phyloP scores from a whole-genome alignment of 2,797 vertebrate species.

The Lepilemur septentrionalis region DNA sequence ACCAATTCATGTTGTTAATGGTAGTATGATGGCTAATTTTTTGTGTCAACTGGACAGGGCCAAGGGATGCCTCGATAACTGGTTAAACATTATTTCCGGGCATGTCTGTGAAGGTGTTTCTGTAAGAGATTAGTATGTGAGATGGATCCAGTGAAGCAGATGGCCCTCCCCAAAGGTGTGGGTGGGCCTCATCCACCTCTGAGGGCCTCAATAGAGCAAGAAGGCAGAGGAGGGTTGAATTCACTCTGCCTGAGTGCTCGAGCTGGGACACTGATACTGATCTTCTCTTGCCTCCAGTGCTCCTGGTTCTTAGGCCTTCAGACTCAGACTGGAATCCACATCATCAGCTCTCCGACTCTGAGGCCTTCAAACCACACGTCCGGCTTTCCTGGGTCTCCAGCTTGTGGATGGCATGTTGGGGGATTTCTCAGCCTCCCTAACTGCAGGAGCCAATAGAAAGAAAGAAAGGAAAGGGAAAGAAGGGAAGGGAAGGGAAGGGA shows the following conservation, averaged over 20 bases:
- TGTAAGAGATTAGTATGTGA: background rate
- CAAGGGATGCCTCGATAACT: background rate
- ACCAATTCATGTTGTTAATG: background rate
- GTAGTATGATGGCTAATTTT: background rate
- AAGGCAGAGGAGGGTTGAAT: background rate
- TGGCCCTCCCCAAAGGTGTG: background rate
- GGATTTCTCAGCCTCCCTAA: background rate
- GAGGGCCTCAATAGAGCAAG: background rate
- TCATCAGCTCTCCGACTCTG: background rate
- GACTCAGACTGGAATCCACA: background rate
- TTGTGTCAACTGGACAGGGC: background rate
- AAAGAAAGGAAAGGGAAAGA: rapidly evolving
- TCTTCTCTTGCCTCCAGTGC: background rate
- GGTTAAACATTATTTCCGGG: background rate
- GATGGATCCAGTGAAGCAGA: background rate
- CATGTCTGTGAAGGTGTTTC: background rate
- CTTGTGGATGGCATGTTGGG: background rate
- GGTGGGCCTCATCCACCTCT: background rate
- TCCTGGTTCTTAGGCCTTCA: background rate
- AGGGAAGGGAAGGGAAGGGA: background rate
- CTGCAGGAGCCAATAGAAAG: background rate
- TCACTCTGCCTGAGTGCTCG: background rate
- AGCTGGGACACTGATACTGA: background rate
- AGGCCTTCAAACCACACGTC: background rate
- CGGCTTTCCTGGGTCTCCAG: background rate